Evolutionary conservation across 2,888 invertebrate species (phyloP), one percentile per base, ranked within the genome.

Genomic region (Quadroppia sp.): DNA sequence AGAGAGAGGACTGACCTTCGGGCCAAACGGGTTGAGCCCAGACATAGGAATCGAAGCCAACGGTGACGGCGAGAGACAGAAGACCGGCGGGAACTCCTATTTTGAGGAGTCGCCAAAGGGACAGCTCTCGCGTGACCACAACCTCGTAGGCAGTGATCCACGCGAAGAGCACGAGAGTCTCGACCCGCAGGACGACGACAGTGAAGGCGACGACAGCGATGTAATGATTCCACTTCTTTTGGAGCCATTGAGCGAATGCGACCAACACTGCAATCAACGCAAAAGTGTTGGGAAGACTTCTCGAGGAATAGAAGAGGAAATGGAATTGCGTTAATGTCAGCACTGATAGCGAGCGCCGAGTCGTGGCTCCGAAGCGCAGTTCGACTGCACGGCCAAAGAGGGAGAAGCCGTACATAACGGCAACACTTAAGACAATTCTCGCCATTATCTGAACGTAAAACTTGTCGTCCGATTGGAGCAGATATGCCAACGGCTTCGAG

Each of bases 271-370:
- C 83, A 72, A 92, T 91, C 80, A 98, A 83, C 50, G 91, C 95
- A 87, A 98, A 91, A 42, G 91, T 91, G 83, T 99, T 99, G 73
- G 99, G 98, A 79, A 99, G 85, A 15, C 96, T 90, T 76, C 99
- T 87, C 80, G 93, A 92, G 83, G 93, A 87, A 82, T 99, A 99
- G 83, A 94, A 99, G 87, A 97, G 89, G 81, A 98, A 94, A 84
- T 99, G 99, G 83, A 97, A 99, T 83, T 99, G 99, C 0, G 94
- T 89, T 25, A 90, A 87, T 1, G 92, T 94, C 74, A 98, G 71
- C 42, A 70, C 64, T 23, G 72, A 88, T 6, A 89, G 83, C 28
- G 90, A 87, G 80, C 90, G 90, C 93, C 94, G 94, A 81, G 88
- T 86, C 9, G 89, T 86, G 81, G 91, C 90, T 78, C 88, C 86